Evolutionary conservation across 2,797 vertebrate species (phyloP), one percentile per base, ranked within the genome.

Genomic region (Dromococcyx pavoninus): DNA sequence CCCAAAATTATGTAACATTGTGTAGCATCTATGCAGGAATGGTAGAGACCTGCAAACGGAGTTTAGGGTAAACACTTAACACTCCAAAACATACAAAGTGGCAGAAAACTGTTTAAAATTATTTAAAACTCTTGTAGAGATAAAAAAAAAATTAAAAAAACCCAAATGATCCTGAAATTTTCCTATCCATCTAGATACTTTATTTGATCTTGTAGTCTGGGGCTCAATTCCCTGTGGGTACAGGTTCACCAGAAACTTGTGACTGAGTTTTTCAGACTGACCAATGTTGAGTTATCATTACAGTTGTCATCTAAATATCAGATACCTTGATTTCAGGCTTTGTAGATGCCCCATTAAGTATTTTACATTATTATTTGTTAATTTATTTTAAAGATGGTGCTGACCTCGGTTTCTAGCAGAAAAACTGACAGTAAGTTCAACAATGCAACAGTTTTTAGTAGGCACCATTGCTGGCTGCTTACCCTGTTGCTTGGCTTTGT

Each of bases 11-110:
- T 10, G 3, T 18, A 19, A 56, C 8, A 2, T 66, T 44, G 43
- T 4, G 8, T 9, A 50, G 9, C 10, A 25, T 16, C 28, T 61
- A 7, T 48, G 5, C 17, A 14, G 13, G 0, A 1, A 17, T 7
- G 2, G 2, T n/a, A 17, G 25, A 48, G 13, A 64, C 23, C 10
- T 37, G 10, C 5, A 70, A 46, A 48, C 77, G 39, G 67, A 62
- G 5, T 56, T 66, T 27, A 64, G 17, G 48, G 51, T 6, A 51
- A 67, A 56, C 11, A 39, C 71, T 80, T 71, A 35, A 39, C 9
- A 2, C 8, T 10, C 1, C 1, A 60, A 73, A 76, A 44, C 11
- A 6, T 2, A 57, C 16, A 23, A 86, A 74, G 12, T 32, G 12
- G 3, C 28, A 77, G 17, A 78, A 81, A 48, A 13, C 2, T 25